Evolutionary conservation across 2,113 vertebrate species (phyloP).

Genomic region (Ursus arctos): DNA sequence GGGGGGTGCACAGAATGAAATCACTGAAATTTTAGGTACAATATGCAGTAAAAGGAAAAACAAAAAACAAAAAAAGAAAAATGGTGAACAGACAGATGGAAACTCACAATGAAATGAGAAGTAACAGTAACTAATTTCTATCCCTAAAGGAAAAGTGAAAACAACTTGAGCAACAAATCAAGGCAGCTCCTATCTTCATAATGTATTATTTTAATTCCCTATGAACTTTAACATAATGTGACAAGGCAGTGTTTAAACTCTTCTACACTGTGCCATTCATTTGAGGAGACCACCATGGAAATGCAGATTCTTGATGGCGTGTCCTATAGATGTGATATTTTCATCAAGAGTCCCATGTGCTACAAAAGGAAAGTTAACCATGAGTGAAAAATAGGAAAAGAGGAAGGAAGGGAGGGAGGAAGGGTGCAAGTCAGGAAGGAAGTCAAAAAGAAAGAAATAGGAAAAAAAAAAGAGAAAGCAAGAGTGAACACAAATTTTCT

Average conservation of each 20-base stretch:
- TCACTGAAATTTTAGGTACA: background rate
- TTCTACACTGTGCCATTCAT: background rate
- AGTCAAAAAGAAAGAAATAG: background rate
- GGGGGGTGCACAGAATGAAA: background rate
- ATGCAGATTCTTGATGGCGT: background rate
- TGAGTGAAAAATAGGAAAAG: background rate
- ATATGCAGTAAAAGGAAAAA: background rate
- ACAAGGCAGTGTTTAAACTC: background rate
- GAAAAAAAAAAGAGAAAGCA: background rate
- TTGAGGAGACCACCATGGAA: background rate
- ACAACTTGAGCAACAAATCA: background rate
- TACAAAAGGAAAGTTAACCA: background rate
- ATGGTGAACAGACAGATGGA: background rate
- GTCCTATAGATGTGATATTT: background rate
- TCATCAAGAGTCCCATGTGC: background rate
- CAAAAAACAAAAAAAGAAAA: background rate
- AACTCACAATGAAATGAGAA: background rate
- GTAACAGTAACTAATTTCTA: background rate
- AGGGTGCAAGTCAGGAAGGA: background rate
- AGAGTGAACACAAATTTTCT: background rate
- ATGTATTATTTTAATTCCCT: background rate
- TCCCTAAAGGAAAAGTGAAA: background rate
- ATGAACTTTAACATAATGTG: background rate
- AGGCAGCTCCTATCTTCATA: background rate
- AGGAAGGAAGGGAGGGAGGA: too few species aligned